Conservation (phyloP, 1,140 invertebrate genomes). For the Euura saliciscinereae region DNA sequence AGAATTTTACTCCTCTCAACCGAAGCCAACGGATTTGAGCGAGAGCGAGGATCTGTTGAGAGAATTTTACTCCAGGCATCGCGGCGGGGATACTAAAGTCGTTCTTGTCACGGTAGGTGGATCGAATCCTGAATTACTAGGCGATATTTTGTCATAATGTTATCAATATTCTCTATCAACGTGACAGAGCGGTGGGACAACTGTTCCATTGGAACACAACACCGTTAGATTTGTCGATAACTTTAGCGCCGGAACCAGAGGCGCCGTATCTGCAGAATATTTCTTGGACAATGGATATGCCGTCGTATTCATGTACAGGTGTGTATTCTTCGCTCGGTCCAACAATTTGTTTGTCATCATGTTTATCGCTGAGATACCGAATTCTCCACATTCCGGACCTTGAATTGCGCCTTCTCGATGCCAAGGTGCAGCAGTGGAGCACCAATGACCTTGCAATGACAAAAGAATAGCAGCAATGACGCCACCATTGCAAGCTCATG, state of each 20-base stretch:
- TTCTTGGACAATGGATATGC: conserved; percentile 84
- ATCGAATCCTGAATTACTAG: conserved; percentile 24
- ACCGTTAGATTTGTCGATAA: conserved; percentile 98
- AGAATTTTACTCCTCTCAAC: conserved; percentile 78
- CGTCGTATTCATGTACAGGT: conserved; percentile 81
- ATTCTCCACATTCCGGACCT: no score
- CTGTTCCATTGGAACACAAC: conserved; percentile 94
- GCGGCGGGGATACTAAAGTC: conserved; percentile 67
- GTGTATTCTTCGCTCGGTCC: conserved; percentile 15
- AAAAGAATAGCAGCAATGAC: no score
- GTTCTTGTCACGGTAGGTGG: conserved; percentile 78
- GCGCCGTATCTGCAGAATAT: conserved; percentile 93
- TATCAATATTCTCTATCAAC: conserved; percentile 6
- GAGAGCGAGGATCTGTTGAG: conserved; percentile 72
- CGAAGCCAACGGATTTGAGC: conserved; percentile 75
- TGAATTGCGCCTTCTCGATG: no score
- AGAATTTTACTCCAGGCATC: conserved; percentile 73
- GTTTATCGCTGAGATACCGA: neutral
- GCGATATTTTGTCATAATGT: conserved; percentile 9
- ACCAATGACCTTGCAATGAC: no score
- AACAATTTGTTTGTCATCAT: neutral
- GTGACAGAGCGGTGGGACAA: conserved; percentile 90
- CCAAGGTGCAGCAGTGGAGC: no score
- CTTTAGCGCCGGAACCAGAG: conserved; percentile 95
- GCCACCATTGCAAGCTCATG: no score